These are phyloP conservation scores for Galemys pyrenaicus DNA, from an alignment of 2,113 vertebrate genomes.

Conservation along the genomic window DNA sequence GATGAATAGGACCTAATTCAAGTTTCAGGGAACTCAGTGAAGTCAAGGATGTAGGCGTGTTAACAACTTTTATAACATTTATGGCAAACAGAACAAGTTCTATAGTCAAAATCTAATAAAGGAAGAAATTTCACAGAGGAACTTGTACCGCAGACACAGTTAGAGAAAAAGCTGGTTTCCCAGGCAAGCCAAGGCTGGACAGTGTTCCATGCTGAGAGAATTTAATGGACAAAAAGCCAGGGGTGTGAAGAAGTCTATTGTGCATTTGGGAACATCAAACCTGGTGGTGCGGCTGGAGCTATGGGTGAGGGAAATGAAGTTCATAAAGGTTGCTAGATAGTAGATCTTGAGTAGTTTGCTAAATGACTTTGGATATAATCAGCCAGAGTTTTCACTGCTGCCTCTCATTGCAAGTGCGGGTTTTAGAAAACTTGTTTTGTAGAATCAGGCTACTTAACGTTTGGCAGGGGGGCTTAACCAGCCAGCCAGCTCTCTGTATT, in stretches of 20 bases:
- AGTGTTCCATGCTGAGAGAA: neutral
- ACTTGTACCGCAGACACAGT: neutral
- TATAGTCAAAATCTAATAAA: neutral
- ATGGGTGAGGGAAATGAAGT: neutral
- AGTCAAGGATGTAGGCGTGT: neutral
- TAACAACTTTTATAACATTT: neutral
- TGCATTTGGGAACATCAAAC: neutral
- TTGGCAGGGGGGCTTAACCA: neutral
- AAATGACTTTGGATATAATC: neutral
- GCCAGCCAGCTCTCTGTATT: neutral
- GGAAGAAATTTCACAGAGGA: neutral
- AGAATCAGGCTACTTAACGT: neutral
- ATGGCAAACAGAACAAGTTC: neutral
- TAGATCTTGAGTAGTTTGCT: neutral
- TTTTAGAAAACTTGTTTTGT: neutral
- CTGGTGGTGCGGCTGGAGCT: neutral
- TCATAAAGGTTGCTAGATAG: neutral
- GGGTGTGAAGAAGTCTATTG: neutral
- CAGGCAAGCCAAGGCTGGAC: neutral
- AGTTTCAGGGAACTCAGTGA: slow-evolving; percentile 11
- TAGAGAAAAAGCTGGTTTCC: neutral
- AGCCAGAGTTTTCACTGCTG: slow-evolving; percentile 14
- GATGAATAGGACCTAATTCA: neutral
- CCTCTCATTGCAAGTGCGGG: neutral
- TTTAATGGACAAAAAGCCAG: neutral